phyloP scores from a whole-genome alignment of 2,797 vertebrate species.

The Sebastes wilsoni region DNA sequence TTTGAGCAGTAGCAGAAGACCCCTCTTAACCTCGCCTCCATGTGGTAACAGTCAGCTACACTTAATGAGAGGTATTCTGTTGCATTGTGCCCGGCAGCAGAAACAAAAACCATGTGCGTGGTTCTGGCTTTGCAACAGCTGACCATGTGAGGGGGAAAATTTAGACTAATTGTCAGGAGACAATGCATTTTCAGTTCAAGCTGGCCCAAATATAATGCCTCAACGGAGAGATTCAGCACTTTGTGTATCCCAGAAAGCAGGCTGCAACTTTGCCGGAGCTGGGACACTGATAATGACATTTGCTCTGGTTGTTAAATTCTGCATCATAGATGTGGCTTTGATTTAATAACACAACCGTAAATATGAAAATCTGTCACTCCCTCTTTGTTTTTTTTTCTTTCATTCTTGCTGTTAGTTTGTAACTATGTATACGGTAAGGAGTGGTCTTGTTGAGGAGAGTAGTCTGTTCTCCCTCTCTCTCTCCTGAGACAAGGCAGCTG shows the following conservation, averaged over 20 bases:
- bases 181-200: constrained; percentile 58
- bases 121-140: constrained; percentile 41
- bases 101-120: constrained; percentile 40
- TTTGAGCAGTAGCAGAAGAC: constrained; percentile 52
- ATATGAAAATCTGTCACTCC: not conserved
- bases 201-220: constrained; percentile 41
- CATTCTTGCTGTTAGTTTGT: not conserved
- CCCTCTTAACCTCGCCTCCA: constrained; percentile 58
- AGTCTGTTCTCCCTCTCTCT: constrained; percentile 9
- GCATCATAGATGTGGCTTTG: not conserved
- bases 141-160: constrained; percentile 39
- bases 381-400: not conserved
- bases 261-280: constrained; percentile 12
- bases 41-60: constrained; percentile 67
- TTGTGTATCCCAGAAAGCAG: constrained; percentile 25
- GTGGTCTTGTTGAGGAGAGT: constrained; percentile 11
- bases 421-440: constrained; percentile 2
- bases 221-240: constrained; percentile 34
- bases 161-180: constrained; percentile 42
- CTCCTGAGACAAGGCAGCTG: constrained; percentile 59
- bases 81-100: constrained; percentile 31
- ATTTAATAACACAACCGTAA: not conserved
- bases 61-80: constrained; percentile 57
- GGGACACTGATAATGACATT: not conserved
- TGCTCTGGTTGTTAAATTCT: not conserved